Evolutionary conservation across 1,140 invertebrate species (phyloP).

Genomic region (Drosophila aff.): DNA sequence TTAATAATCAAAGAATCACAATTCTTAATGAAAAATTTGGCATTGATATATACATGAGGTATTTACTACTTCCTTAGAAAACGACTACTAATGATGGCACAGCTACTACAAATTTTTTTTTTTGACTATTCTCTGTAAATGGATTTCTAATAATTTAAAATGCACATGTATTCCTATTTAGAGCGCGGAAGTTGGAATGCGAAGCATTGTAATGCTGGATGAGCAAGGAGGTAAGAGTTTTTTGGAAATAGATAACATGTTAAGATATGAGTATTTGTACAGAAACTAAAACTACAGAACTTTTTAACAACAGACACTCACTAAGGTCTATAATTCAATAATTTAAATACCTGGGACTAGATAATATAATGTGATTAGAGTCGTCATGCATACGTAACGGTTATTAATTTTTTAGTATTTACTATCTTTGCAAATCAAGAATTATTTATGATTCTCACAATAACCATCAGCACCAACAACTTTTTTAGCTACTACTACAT

Average conservation of each 20-base stretch:
- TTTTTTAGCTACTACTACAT: too few species aligned
- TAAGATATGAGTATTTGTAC: background rate
- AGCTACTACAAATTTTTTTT: background rate
- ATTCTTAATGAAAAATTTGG: background rate
- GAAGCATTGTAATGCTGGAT: constrained; percentile 97
- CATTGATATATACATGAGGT: background rate
- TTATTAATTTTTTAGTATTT: too few species aligned
- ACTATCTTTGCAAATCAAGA: too few species aligned
- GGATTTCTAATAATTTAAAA: constrained; percentile 59
- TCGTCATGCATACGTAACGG: too few species aligned
- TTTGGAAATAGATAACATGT: constrained; percentile 12
- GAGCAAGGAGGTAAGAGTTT: constrained; percentile 95
- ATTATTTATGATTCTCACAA: too few species aligned
- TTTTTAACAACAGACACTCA: background rate
- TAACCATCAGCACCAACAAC: too few species aligned
- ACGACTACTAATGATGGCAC: background rate
- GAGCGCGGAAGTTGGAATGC: constrained; percentile 97
- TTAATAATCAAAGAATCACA: background rate
- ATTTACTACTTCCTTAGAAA: background rate
- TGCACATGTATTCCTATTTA: constrained; percentile 86
- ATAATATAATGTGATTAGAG: too few species aligned
- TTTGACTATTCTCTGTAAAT: background rate
- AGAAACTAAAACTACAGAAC: background rate
- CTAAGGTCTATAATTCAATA: background rate
- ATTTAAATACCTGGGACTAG: background rate